phyloP scores from a whole-genome alignment of 2,888 invertebrate species.

The Lutraria lutraria region DNA sequence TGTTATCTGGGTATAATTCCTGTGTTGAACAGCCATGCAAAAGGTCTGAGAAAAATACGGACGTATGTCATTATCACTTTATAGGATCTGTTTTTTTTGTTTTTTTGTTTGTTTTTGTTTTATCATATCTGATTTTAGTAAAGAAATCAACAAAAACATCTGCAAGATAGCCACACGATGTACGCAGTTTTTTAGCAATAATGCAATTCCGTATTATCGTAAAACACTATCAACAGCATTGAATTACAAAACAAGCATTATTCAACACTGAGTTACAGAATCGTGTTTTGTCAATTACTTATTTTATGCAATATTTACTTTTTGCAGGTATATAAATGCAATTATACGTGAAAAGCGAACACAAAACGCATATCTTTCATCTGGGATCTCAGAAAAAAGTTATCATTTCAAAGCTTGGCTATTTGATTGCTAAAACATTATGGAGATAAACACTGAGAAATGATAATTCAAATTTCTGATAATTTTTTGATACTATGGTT shows the following conservation, averaged over 20 bases:
- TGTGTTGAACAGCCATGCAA: neutral
- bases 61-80: neutral
- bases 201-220: neutral
- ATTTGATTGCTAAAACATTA: no score
- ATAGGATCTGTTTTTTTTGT: neutral
- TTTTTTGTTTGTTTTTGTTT: no score
- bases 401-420: neutral
- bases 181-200: neutral
- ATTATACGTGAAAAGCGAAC: no score
- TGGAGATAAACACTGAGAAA: neutral
- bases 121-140: neutral
- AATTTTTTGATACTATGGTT: neutral
- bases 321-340: no score
- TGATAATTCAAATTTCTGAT: neutral
- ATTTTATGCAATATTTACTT: no score
- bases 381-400: neutral
- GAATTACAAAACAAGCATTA: no score
- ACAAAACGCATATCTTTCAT: neutral
- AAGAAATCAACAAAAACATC: conserved; percentile 13
- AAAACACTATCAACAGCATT: neutral
- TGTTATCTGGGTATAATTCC: neutral
- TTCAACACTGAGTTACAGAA: no score
- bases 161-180: neutral
- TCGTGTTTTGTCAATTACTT: no score
- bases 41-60: no score